These are phyloP conservation scores for Microctenopoma lineatum DNA, from an alignment of 2,797 vertebrate species.

Conservation along the genomic window DNA sequence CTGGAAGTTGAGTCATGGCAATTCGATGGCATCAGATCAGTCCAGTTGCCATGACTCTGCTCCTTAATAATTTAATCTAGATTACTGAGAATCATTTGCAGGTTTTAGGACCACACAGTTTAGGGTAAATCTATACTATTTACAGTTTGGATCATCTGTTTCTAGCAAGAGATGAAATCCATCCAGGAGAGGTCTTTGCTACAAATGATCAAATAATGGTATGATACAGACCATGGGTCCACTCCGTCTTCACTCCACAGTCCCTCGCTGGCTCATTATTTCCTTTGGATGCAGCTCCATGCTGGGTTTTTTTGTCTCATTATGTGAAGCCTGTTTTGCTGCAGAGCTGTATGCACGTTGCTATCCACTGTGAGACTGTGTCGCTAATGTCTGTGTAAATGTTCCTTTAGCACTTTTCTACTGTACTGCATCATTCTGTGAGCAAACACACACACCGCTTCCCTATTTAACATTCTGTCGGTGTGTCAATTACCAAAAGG, in stretches of 20 bases:
- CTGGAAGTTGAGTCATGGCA: too few species aligned
- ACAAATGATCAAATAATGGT: constrained; percentile 42
- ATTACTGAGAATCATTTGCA: background rate
- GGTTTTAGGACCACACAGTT: background rate
- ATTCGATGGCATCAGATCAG: too few species aligned
- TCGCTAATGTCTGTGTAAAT: constrained; percentile 13
- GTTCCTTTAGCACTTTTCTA: background rate
- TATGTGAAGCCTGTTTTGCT: constrained; percentile 30
- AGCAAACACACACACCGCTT: background rate
- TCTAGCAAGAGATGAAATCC: constrained; percentile 16
- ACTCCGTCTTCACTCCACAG: constrained; percentile 26
- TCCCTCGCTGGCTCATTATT: constrained; percentile 67
- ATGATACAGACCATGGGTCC: constrained; percentile 23
- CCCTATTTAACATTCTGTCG: background rate
- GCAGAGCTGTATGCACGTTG: background rate
- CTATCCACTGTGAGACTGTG: constrained; percentile 17
- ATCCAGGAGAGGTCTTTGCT: constrained; percentile 15
- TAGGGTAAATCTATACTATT: background rate
- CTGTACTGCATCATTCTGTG: background rate
- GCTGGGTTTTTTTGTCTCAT: constrained; percentile 27
- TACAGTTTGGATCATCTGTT: constrained; percentile 1
- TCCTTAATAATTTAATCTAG: background rate
- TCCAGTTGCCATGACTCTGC: too few species aligned
- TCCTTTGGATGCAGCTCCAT: constrained; percentile 38
- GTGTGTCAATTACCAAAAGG: background rate